Evolutionary conservation across 2,888 invertebrate species (phyloP), one percentile per base, ranked within the genome.

Genomic region (Chymomyza caudatula): DNA sequence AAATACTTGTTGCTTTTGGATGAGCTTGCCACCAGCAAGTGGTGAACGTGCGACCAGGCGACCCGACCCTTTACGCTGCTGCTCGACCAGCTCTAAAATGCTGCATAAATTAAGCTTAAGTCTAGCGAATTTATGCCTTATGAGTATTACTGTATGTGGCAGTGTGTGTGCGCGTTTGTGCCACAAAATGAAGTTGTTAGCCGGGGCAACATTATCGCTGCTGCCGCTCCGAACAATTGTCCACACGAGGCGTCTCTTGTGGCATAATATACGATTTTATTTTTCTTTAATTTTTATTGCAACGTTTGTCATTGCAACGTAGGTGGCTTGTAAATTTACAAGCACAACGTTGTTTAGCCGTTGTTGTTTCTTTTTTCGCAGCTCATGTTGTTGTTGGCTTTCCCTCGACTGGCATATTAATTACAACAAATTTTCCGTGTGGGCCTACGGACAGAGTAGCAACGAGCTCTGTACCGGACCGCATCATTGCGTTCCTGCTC

Each of bases 141-240:
- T 81, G 81, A 84, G 78, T 86, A 85, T 84, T 8, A 6, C 1
- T 11, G 42, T 20, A 37, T 43, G 22, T n/a, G 19, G 3, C 1
- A 8, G 42, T 20, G 17, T 43, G 22, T n/a, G 19, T 29, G 56
- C 44, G 23, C 20, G 53, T 11, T 20, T 25, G 44, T 86, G 69
- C 56, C 52, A 37, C 82, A 82, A 85, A 89, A 89, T 89, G 90
- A 89, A 89, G 89, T 89, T 89, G 89, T 89, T 89, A 88, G 88
- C 87, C 78, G 76, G 82, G 85, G 79, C 87, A 89, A 89, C 89
- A 88, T 88, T 84, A 89, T 89, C 76, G 66, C 74, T 54, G 54
- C 5, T n/a, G n/a, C n/a, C n/a, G n/a, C n/a, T n/a, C n/a, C 15
- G n/a, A 19, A 47, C 47, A 47, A 47, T 47, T 47, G 47, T 47